A percentile compares a stretch with the other conserved stretches of the same genome.
Evolutionary conservation across 2,113 vertebrate genomes (phyloP).

Genomic region (Megatriorchis doriae): DNA sequence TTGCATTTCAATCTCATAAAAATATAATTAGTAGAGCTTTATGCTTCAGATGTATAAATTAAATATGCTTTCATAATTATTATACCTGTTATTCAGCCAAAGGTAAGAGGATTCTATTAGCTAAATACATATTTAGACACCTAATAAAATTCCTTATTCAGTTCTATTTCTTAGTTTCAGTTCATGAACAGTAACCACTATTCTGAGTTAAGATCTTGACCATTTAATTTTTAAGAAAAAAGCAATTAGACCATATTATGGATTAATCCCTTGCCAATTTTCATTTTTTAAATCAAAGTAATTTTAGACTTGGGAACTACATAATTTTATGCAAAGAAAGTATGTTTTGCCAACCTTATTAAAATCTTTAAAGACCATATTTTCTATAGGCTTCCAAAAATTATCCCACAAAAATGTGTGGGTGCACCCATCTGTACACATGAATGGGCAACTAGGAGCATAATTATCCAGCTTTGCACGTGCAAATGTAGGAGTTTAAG

Average conservation of each 20-base stretch:
- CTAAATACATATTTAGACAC: conserved; percentile 63
- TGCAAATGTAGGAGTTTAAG: conserved; percentile 47
- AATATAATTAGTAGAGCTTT: conserved; percentile 45
- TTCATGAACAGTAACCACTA: conserved; percentile 23
- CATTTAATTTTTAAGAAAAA: conserved; percentile 61
- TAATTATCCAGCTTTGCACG: conserved; percentile 46
- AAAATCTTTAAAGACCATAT: conserved; percentile 59
- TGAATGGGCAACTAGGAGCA: conserved; percentile 36
- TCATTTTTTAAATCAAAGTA: conserved; percentile 64
- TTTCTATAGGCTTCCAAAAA: conserved; percentile 65
- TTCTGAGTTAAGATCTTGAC: conserved; percentile 61
- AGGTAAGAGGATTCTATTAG: conserved; percentile 60
- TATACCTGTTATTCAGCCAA: conserved; percentile 56
- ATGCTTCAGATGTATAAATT: conserved; percentile 31
- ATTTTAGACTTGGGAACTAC: conserved; percentile 60
- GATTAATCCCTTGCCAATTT: conserved; percentile 66
- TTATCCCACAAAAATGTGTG: conserved; percentile 59
- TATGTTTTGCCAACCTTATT: conserved; percentile 65
- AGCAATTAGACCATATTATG: conserved; percentile 60
- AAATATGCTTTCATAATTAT: conserved; percentile 57
- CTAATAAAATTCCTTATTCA: conserved; percentile 41
- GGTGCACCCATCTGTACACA: conserved; percentile 59
- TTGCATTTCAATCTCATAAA: conserved; percentile 46
- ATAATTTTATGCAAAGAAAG: conserved; percentile 57
- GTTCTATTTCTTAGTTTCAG: conserved; percentile 47